phyloP scores from a whole-genome alignment of 2,797 vertebrate genomes.

The Semaprochilodus insignis region DNA sequence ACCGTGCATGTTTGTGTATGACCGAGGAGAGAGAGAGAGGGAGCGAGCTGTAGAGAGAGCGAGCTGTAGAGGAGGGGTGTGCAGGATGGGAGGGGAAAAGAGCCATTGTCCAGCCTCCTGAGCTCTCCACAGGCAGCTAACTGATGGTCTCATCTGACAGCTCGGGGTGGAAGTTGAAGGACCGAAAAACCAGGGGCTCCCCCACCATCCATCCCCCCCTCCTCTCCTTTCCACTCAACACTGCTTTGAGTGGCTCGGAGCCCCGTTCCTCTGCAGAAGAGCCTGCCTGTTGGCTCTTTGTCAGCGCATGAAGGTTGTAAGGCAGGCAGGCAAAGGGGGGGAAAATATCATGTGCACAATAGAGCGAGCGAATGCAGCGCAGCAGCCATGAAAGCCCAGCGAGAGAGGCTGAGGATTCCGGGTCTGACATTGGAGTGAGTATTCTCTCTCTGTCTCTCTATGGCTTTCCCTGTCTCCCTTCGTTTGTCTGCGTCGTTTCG shows the following conservation, averaged over 20 bases:
- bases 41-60: constrained; percentile 66
- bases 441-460: constrained; percentile 80
- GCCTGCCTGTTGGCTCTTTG: constrained; percentile 87
- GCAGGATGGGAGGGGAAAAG: constrained; percentile 70
- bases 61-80: constrained; percentile 65
- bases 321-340: constrained; percentile 72
- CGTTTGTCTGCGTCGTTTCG: constrained; percentile 53
- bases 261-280: constrained; percentile 82
- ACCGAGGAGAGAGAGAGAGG: constrained; percentile 44
- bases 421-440: constrained; percentile 99
- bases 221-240: constrained; percentile 50
- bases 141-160: constrained; percentile 84
- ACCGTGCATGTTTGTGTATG: constrained; percentile 54
- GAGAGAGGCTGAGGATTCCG: constrained; percentile 98
- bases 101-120: constrained; percentile 78
- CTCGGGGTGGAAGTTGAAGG: constrained; percentile 88
- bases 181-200: constrained; percentile 74
- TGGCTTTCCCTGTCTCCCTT: constrained; percentile 66
- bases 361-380: constrained; percentile 86
- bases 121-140: constrained; percentile 75
- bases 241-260: constrained; percentile 68
- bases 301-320: constrained; percentile 81
- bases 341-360: constrained; percentile 94
- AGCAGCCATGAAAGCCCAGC: constrained; percentile 99
- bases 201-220: constrained; percentile 27